Conservation (phyloP, 1,140 invertebrate genomes). For the Philopotamus ludificatus region DNA sequence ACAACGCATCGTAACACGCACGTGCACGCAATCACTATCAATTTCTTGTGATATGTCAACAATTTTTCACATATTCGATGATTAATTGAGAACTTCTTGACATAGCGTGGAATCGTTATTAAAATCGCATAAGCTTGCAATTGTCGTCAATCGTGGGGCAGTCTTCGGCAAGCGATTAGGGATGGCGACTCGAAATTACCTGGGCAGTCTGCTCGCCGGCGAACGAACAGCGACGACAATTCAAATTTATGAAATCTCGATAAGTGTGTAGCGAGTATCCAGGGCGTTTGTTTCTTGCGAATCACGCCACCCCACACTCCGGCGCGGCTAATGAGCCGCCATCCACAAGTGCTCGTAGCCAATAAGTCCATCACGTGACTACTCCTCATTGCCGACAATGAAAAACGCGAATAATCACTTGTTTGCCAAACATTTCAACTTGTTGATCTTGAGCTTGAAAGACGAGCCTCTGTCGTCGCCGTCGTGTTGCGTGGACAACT, state of each 20-base stretch:
- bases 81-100: too few relatives aligned
- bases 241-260: conserved; percentile 11
- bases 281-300: neutral
- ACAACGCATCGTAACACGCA: too few relatives aligned
- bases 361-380: conserved; percentile 23
- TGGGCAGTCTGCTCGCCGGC: neutral
- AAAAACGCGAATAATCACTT: conserved; percentile 32
- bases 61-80: too few relatives aligned
- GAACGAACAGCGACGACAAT: neutral
- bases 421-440: conserved; percentile 31
- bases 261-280: conserved; percentile 6
- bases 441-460: conserved; percentile 14
- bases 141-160: too few relatives aligned
- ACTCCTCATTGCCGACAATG: conserved; percentile 31
- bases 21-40: too few relatives aligned
- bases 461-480: conserved; percentile 5
- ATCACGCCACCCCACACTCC: conserved; percentile 7
- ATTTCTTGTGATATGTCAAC: too few relatives aligned
- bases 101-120: too few relatives aligned
- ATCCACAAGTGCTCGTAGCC: conserved; percentile 9
- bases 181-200: neutral
- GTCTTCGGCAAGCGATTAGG: neutral
- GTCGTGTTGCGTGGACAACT: neutral
- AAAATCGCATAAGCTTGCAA: too few relatives aligned
- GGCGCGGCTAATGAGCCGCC: conserved; percentile 16